Base-by-base conservation (phyloP, 2,888 invertebrate genomes). In the Parapristionchus giblindavisi region DNA sequence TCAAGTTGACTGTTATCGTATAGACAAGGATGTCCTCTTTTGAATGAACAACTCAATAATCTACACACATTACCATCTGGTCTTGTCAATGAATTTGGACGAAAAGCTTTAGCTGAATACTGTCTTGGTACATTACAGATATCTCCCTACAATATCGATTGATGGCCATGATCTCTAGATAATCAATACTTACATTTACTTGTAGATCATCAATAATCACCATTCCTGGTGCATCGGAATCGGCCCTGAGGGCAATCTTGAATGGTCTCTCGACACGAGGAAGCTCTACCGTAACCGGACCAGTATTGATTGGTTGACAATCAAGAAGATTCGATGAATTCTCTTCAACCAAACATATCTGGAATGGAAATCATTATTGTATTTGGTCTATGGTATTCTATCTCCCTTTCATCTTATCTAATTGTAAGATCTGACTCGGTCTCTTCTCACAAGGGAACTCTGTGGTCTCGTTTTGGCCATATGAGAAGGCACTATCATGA, bases 21-120 rank as follows among this genome's bases (percentile, higher is more conserved):
- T 51, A 87, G 77, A 77, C 87, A 87, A 11, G 84, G 80, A 78
- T 85, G 80, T 34, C 80, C 79, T 27, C 79, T 77, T 24, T 77
- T 79, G 66, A 87, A 87, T 70, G 84, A 81, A 76, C 87, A 87
- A 8, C 81, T 78, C 5, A 87, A 72, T 11, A 87, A 77, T 29
- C 87, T 79, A 61, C 87, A 87, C 8, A 87, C 87, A 77, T 87
- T 87, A 32, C 81, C 77, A 76, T 85, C 84, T 5, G 73, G 61
- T 8, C 60, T 32, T 17, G 61, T 61, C 43, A 52, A 51, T 17
- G 76, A 29, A n/a, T 40, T 27, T 3, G 75, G 76, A 6, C 78
- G 77, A 76, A 79, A 82, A n/a, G 78, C 78, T 54, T 83, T 83
- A 3, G 82, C 80, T 11, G 81, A 76, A 76, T 78, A 81, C 65